A percentile compares a stretch with the other conserved stretches of the same genome.
These are phyloP conservation scores for Tachycineta bicolor DNA, from an alignment of 2,113 vertebrate species.

Conservation along the genomic window DNA sequence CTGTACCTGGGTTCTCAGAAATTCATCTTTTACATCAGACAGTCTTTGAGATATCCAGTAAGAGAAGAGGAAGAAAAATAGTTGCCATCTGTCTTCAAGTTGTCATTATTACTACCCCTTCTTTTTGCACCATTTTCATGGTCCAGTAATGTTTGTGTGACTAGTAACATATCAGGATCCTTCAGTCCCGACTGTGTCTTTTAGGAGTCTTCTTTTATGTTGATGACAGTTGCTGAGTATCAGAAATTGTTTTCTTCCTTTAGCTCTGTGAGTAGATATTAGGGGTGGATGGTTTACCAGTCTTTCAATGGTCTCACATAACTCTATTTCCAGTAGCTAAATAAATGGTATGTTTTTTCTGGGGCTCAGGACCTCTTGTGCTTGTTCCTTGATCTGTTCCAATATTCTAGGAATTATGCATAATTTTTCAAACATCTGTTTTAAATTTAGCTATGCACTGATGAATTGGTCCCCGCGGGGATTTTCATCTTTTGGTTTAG, in stretches of 20 bases:
- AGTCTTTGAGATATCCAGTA: not conserved
- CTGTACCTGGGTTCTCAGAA: not conserved
- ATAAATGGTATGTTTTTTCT: not conserved
- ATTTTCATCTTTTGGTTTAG: not conserved
- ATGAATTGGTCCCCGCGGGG: not conserved
- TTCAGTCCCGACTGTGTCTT: not conserved
- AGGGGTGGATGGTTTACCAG: not conserved
- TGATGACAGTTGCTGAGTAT: not conserved
- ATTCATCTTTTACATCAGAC: not conserved
- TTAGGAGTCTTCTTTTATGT: not conserved
- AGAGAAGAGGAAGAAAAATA: not conserved
- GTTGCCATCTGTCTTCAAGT: not conserved
- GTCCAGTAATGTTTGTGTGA: not conserved
- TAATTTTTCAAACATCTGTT: not conserved
- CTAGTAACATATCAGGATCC: not conserved
- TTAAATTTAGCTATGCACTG: not conserved
- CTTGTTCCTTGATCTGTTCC: not conserved
- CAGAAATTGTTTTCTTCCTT: not conserved
- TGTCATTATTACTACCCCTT: not conserved
- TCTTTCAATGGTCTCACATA: not conserved
- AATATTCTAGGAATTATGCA: not conserved
- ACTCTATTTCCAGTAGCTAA: not conserved
- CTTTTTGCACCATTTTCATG: rapidly evolving
- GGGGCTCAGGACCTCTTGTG: not conserved
- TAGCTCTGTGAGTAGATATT: not conserved